Conservation (phyloP, 2,797 vertebrate genomes). For the Emys orbicularis region DNA sequence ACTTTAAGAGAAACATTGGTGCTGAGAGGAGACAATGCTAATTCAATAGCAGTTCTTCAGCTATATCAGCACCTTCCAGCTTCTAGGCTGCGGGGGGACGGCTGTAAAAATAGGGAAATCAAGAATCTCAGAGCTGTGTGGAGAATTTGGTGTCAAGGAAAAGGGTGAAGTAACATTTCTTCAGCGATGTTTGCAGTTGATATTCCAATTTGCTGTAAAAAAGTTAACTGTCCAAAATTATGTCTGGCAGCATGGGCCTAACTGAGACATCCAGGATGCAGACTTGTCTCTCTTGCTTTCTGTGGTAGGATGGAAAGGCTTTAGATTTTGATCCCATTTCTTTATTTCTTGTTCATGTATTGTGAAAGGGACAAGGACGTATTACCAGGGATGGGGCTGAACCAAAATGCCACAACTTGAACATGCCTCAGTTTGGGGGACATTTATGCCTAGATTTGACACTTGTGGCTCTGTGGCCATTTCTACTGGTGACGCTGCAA, state of each 20-base stretch:
- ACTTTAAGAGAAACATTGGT: neutral
- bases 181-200: neutral
- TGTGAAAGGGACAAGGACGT: neutral
- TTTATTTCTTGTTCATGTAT: neutral
- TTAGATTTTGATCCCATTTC: neutral
- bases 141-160: neutral
- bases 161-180: rapidly evolving
- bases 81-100: neutral
- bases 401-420: neutral
- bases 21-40: neutral
- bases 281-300: neutral
- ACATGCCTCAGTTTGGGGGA: neutral
- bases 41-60: neutral
- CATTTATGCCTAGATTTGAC: neutral
- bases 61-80: rapidly evolving
- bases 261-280: neutral
- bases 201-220: neutral
- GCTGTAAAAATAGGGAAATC: neutral
- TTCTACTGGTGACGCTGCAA: neutral
- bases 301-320: neutral
- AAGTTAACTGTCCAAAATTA: neutral
- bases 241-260: neutral
- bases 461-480: neutral
- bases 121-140: rapidly evolving
- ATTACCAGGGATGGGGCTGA: neutral